These are phyloP conservation scores for Labeo rohita DNA, from an alignment of 2,113 vertebrate species.

Conservation along the genomic window DNA sequence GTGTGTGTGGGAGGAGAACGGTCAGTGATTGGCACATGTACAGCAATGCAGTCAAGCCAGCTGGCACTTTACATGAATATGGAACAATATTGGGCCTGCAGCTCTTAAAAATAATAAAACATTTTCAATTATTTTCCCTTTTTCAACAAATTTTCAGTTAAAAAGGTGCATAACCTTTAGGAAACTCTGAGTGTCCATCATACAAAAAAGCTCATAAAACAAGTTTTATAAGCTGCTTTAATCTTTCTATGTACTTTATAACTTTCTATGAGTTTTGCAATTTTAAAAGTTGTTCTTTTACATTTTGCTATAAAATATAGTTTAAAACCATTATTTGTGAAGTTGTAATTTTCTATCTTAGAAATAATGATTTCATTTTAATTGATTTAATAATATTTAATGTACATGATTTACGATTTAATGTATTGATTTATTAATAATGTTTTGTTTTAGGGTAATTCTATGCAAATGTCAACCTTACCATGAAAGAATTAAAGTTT, in stretches of 20 bases:
- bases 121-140: neutral
- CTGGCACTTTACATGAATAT: neutral
- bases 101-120: neutral
- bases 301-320: neutral
- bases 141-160: neutral
- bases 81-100: neutral
- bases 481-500: no score
- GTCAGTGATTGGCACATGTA: slow-evolving; percentile 11
- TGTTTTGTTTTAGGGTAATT: no score
- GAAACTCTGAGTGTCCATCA: neutral
- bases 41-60: neutral
- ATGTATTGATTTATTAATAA: no score
- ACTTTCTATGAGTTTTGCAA: neutral
- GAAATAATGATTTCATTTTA: no score
- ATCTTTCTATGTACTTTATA: neutral
- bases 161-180: neutral
- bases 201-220: no score
- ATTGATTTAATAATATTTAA: no score
- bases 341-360: neutral
- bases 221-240: no score
- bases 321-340: neutral
- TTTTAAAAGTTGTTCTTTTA: no score
- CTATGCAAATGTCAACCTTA: no score
- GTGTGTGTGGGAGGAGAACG: neutral
- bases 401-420: neutral